A percentile compares a stretch with the other conserved stretches of the same genome.
phyloP scores from a whole-genome alignment of 2,113 vertebrate species.

The Tricholaema leucomelas region DNA sequence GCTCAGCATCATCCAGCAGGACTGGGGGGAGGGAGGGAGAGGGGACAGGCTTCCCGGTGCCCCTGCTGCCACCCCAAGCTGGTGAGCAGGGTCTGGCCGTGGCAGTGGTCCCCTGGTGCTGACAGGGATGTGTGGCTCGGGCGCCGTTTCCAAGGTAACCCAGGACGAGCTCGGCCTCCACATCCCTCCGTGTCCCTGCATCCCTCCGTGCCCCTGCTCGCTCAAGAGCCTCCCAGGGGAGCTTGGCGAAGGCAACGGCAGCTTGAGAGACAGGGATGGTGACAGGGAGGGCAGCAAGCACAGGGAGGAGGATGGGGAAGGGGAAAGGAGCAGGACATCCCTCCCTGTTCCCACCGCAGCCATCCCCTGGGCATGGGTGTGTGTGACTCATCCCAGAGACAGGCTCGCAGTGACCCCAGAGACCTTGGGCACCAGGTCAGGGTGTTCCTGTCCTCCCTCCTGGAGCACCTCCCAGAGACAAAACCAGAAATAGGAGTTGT shows the following conservation, averaged over 20 bases:
- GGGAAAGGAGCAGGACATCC: not conserved
- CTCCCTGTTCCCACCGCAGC: not conserved
- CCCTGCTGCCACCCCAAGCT: not conserved
- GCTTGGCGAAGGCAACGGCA: not conserved
- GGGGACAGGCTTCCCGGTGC: not conserved
- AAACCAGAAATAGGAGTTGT: constrained; percentile 34
- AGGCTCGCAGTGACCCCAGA: not conserved
- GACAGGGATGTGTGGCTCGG: constrained; percentile 51
- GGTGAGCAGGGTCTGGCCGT: not conserved
- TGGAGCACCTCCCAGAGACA: constrained; percentile 29
- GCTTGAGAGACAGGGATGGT: not conserved
- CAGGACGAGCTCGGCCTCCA: constrained; percentile 7
- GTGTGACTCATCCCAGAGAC: not conserved
- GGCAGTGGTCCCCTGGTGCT: not conserved
- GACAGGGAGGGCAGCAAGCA: not conserved
- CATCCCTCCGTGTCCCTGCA: not conserved
- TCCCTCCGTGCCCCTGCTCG: not conserved
- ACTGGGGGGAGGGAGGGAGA: accelerated
- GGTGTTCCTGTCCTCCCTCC: constrained; percentile 42
- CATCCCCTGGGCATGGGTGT: constrained; percentile 14
- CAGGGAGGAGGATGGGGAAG: not conserved
- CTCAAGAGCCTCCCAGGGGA: not conserved
- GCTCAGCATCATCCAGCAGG: not conserved
- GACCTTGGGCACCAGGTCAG: constrained; percentile 28
- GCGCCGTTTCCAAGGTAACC: constrained; percentile 63